Conservation (phyloP, 2,888 invertebrate species). For the Falcaria lacertinaria region DNA sequence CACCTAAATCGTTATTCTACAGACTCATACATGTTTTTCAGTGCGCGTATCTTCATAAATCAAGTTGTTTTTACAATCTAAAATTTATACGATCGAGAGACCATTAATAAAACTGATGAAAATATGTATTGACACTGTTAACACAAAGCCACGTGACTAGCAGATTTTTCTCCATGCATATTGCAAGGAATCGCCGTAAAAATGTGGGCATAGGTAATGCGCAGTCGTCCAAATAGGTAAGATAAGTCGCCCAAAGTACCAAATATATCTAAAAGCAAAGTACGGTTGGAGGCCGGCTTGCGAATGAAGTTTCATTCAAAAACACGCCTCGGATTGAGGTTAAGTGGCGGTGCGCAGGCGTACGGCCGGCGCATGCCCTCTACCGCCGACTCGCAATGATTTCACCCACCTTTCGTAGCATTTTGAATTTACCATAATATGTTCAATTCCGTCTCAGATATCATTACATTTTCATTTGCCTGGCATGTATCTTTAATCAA, state of each 20-base stretch:
- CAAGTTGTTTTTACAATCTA: background rate
- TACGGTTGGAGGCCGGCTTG: slow-evolving; percentile 52
- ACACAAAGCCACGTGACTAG: background rate
- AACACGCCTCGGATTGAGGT: slow-evolving; percentile 75
- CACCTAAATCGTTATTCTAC: background rate
- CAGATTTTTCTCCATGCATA: background rate
- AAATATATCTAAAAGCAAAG: slow-evolving; percentile 57
- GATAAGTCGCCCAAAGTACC: slow-evolving; percentile 38
- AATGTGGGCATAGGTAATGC: background rate
- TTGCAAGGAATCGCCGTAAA: background rate
- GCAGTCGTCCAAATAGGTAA: slow-evolving; percentile 24
- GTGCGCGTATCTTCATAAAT: background rate
- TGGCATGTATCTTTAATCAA: too few relatives aligned
- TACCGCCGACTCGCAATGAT: slow-evolving; percentile 60
- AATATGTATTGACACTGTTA: background rate
- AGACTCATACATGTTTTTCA: background rate
- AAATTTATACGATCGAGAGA: background rate
- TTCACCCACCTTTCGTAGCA: slow-evolving; percentile 59
- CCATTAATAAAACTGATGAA: background rate
- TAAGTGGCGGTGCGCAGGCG: slow-evolving; percentile 70
- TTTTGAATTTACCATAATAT: slow-evolving; percentile 51
- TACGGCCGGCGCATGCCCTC: slow-evolving; percentile 53
- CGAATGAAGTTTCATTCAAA: slow-evolving; percentile 74
- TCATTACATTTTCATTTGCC: slow-evolving; percentile 1
- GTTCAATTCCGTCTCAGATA: slow-evolving; percentile 28